Evolutionary conservation across 2,888 invertebrate genomes (phyloP).

Genomic region (Strigamia transsilvanica): DNA sequence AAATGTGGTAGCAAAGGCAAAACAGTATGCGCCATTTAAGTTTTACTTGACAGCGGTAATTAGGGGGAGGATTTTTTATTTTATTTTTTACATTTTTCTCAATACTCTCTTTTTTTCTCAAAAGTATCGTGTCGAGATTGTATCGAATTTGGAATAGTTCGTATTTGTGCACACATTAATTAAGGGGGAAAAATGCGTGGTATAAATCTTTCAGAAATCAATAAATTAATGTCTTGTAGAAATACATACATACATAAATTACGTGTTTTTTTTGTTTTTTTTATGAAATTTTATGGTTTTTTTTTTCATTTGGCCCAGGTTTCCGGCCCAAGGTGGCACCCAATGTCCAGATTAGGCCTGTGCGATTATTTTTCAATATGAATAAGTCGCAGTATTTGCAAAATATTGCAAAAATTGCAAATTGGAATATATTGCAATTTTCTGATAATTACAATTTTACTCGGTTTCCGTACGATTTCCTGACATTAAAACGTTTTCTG

Average conservation of each 20-base stretch:
- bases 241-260: no score
- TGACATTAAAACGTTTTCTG: no score
- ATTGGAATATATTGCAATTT: no score
- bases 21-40: constrained; percentile 23
- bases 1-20: constrained; percentile 14
- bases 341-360: no score
- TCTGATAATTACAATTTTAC: no score
- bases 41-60: constrained; percentile 19
- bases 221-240: constrained; percentile 1
- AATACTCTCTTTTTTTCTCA: neutral
- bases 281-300: neutral
- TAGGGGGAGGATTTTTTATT: constrained; percentile 3
- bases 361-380: no score
- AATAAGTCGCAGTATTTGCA: no score
- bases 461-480: no score
- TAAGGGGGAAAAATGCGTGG: neutral
- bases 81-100: neutral
- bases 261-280: neutral
- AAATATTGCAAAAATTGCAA: no score
- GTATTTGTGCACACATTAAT: constrained; percentile 23
- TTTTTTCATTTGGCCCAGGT: no score
- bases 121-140: no score
- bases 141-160: constrained; percentile 2
- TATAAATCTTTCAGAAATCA: constrained; percentile 17
- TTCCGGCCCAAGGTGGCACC: no score